Evolutionary conservation across 1,140 invertebrate species (phyloP).

Genomic region (Drosophila melanica): DNA sequence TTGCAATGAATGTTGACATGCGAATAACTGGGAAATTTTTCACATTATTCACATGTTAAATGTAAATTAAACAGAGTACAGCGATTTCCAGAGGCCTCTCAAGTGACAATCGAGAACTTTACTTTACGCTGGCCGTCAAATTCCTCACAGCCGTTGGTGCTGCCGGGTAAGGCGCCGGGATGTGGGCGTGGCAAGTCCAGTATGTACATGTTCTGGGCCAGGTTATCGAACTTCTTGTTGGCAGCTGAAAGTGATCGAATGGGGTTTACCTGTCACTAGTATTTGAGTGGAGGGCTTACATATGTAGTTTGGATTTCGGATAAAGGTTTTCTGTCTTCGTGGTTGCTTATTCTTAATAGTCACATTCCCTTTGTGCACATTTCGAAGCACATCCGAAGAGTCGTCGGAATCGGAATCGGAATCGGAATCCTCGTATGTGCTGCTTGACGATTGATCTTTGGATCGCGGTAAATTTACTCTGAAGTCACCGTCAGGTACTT

Average conservation of each 20-base stretch:
- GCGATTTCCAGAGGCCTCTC: neutral
- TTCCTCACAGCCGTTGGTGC: constrained; percentile 12
- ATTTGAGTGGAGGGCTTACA: neutral
- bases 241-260: neutral
- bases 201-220: constrained; percentile 8
- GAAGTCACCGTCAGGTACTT: no score
- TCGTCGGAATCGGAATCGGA: no score
- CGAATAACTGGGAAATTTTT: neutral
- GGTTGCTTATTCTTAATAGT: neutral
- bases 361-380: no score
- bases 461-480: no score
- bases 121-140: no score
- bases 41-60: neutral
- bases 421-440: no score
- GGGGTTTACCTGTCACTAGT: no score
- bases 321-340: constrained; percentile 22
- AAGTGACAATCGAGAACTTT: neutral
- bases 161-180: constrained; percentile 17
- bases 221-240: constrained; percentile 1
- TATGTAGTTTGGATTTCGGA: constrained; percentile 45
- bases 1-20: neutral
- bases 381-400: no score
- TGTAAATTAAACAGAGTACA: neutral
- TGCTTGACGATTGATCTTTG: no score
- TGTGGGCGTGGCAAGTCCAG: constrained; percentile 13